Percentiles rank a stretch among this genome's conserved stretches.
phyloP scores from a whole-genome alignment of 53 echinoderm and acorn worm species.

The Luidia sarsii region DNA sequence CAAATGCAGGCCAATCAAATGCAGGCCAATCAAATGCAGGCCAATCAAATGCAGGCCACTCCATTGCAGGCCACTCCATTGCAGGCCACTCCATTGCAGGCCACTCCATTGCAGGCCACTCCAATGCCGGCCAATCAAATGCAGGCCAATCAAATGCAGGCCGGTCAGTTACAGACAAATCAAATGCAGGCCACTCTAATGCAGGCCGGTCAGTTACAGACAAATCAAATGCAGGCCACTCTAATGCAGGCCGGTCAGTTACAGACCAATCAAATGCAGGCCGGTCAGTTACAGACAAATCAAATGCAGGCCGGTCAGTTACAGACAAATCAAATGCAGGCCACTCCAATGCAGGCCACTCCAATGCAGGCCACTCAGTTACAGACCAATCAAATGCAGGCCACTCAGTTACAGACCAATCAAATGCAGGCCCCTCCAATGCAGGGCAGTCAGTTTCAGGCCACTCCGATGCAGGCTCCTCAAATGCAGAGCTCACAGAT shows the following conservation, averaged over 20 bases:
- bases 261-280: conserved; percentile 52
- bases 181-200: neutral
- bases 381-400: neutral
- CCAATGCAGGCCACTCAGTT: neutral
- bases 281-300: conserved; percentile 14
- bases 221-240: neutral
- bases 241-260: conserved; percentile 66
- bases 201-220: neutral
- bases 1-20: conserved; percentile 19
- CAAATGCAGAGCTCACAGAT: conserved; percentile 5
- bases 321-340: conserved; percentile 7
- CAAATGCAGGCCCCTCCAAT: conserved; percentile 6
- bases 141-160: neutral
- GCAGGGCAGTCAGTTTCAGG: neutral
- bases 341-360: conserved; percentile 5
- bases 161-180: neutral
- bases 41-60: neutral
- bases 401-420: neutral
- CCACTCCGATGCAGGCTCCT: neutral
- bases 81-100: neutral
- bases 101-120: neutral
- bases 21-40: conserved; percentile 7
- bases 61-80: neutral
- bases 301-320: conserved; percentile 27
- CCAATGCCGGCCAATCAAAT: neutral